Base-by-base conservation (phyloP, 2,113 vertebrate genomes). In the Xenopus borealis region DNA sequence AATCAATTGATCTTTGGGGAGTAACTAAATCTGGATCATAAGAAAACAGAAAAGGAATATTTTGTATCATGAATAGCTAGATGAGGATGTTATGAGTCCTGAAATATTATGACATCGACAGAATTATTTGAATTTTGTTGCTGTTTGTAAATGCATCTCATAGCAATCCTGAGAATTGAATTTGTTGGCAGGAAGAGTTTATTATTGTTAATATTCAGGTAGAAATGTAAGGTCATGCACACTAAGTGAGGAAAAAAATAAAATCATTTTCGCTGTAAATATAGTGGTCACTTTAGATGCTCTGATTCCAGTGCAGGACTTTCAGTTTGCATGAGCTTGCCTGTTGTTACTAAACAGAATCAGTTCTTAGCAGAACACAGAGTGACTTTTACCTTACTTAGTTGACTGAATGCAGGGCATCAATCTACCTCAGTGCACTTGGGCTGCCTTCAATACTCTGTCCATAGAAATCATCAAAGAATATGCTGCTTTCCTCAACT, bases 181-280 rank as follows among this genome's bases (percentile, higher is more conserved):
- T 65, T 40, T 72, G 62, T 55, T 65, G 63, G 62, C 47, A 55
- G 13, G 16, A 40, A 17, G 40, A 47, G 19, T 66, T 52, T 69
- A 20, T 68, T 55, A 27, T 52, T 68, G 18, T 58, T 66, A 50
- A 58, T 73, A 66, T 58, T 58, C 52, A 52, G 55, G 52, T 59
- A 27, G 69, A 68, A 75, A 67, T 62, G 45, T 57, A 69, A 75
- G 73, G 73, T 69, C 68, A 62, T 44, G 20, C 58, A 62, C 33
- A 62, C 45, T 3, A 57, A 53, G 57, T 59, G 72, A 40, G 33
- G 33, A 40, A 2, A 74, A 66, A 74, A 74, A n/a, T 58, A 62
- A 72, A 86, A 75, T 75, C 71, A 62, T 82, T 86, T 80, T 78
- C 78, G 58, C 75, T 82, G 70, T 73, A 71, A 86, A 84, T 80